These are phyloP conservation scores for Grammatotria lemairii DNA, from an alignment of 2,113 vertebrate genomes.

Conservation along the genomic window DNA sequence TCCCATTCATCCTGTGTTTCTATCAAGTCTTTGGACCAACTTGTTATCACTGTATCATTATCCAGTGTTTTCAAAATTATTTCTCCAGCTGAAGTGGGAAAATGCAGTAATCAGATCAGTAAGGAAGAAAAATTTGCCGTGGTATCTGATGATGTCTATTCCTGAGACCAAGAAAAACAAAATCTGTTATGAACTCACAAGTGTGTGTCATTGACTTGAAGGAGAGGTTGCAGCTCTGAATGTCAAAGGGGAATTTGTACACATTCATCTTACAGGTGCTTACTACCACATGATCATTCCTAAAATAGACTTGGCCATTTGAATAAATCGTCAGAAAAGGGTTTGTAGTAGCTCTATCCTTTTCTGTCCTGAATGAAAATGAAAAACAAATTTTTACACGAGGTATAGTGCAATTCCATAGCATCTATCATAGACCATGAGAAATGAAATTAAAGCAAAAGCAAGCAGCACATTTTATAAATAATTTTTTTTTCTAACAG, in stretches of 20 bases:
- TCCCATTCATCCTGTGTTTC: background rate
- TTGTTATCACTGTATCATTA: background rate
- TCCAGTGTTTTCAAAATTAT: background rate
- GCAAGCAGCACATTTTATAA: background rate
- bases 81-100: background rate
- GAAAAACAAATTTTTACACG: background rate
- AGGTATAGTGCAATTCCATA: background rate
- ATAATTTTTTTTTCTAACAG: rapidly evolving
- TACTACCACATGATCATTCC: background rate
- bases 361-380: background rate
- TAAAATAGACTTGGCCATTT: background rate
- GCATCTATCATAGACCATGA: background rate
- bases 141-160: background rate
- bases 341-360: background rate
- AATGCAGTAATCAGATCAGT: background rate
- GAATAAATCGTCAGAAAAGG: background rate
- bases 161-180: background rate
- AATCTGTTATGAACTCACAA: background rate
- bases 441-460: background rate
- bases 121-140: background rate
- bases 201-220: background rate
- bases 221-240: background rate
- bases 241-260: background rate
- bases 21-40: background rate
- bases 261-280: background rate